Conservation (phyloP, 2,113 vertebrate species). For the Xenopus tropicalis region UCB_Xtro_10.0 CM004448.2:35251001-35251500, state of each 20-base stretch:
- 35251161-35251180: no score
- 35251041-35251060: no score
- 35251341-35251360: conserved; percentile 15
- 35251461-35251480: conserved; percentile 1
- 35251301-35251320: not conserved
- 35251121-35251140: no score
- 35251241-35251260: conserved; percentile 28
- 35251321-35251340: conserved; percentile 12
- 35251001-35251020: no score
- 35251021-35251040: no score
- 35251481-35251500: not conserved
- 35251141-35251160: no score
- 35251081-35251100: no score
- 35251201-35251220: not conserved
- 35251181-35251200: no score
- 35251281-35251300: conserved; percentile 18
- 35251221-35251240: conserved; percentile 13
- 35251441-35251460: not conserved
- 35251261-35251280: conserved; percentile 27
- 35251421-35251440: not conserved
- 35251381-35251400: conserved; percentile 29
- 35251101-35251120: no score
- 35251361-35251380: conserved; percentile 6
- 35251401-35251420: conserved; percentile 12
- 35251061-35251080: no score